A percentile compares a stretch with the other conserved stretches of the same genome.
phyloP scores from a whole-genome alignment of 2,888 invertebrate species.

The Drosophila macrospina region DNA sequence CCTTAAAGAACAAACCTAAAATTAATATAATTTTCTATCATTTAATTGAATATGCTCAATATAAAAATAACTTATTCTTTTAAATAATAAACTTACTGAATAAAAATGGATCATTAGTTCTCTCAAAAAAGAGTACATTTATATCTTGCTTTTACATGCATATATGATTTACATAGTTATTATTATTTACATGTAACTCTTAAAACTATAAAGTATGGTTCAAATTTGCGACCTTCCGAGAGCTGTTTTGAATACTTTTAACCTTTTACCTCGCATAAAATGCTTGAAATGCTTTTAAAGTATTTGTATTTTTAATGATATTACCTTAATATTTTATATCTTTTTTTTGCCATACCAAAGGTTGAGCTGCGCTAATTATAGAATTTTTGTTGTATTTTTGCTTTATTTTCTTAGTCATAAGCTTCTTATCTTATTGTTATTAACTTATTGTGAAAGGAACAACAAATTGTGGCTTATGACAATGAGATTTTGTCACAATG shows the following conservation, averaged over 20 bases:
- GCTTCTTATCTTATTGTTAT: neutral
- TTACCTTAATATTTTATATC: neutral
- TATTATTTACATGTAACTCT: too few relatives aligned
- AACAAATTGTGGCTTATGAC: neutral
- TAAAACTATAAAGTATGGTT: too few relatives aligned
- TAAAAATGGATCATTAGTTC: too few relatives aligned
- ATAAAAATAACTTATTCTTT: too few relatives aligned
- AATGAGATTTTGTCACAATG: slow-evolving; percentile 20
- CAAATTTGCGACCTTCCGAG: neutral
- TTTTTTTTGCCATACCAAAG: slow-evolving; percentile 3
- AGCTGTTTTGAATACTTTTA: neutral
- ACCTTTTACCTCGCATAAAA: neutral
- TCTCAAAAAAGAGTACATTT: too few relatives aligned
- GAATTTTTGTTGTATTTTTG: neutral
- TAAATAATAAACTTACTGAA: too few relatives aligned
- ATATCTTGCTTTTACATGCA: too few relatives aligned
- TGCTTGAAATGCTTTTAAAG: neutral
- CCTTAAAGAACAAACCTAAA: too few relatives aligned
- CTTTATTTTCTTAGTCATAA: slow-evolving; percentile 6
- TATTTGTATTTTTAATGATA: neutral
- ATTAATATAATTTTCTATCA: too few relatives aligned
- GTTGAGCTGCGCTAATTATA: neutral
- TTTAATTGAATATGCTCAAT: too few relatives aligned
- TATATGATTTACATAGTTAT: neutral
- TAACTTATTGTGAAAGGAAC: neutral